These are phyloP conservation scores for Silvanus unidentatus DNA, from an alignment of 2,888 invertebrate genomes.

Conservation along the genomic window DNA sequence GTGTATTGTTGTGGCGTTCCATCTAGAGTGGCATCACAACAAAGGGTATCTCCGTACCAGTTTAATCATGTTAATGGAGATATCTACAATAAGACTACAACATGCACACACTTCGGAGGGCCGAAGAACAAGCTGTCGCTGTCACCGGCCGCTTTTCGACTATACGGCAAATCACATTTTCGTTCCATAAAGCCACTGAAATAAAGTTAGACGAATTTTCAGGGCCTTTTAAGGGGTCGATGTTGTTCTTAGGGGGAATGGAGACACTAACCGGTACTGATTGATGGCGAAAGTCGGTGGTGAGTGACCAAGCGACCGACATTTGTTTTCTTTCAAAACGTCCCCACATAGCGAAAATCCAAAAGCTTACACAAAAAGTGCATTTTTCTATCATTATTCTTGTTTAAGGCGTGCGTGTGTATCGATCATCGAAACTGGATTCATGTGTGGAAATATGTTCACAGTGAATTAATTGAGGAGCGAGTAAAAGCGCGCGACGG, in stretches of 20 bases:
- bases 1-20: conserved; percentile 36
- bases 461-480: neutral
- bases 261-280: conserved; percentile 24
- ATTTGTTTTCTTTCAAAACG: conserved; percentile 41
- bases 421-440: no score
- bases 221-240: conserved; percentile 9
- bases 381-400: conserved; percentile 32
- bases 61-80: conserved; percentile 41
- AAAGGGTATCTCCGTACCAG: conserved; percentile 37
- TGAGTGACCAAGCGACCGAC: conserved; percentile 37
- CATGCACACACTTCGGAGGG: no score
- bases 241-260: conserved; percentile 8
- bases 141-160: no score
- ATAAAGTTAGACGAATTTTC: no score
- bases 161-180: no score
- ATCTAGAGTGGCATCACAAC: conserved; percentile 25
- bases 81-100: neutral
- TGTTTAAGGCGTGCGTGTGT: no score
- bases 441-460: no score
- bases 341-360: conserved; percentile 14
- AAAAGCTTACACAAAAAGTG: conserved; percentile 37
- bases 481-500: no score
- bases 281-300: conserved; percentile 33
- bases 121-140: no score
- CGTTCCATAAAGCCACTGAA: no score